phyloP scores from a whole-genome alignment of 2,113 vertebrate genomes.

The Tretioscincus oriximinensis region DNA sequence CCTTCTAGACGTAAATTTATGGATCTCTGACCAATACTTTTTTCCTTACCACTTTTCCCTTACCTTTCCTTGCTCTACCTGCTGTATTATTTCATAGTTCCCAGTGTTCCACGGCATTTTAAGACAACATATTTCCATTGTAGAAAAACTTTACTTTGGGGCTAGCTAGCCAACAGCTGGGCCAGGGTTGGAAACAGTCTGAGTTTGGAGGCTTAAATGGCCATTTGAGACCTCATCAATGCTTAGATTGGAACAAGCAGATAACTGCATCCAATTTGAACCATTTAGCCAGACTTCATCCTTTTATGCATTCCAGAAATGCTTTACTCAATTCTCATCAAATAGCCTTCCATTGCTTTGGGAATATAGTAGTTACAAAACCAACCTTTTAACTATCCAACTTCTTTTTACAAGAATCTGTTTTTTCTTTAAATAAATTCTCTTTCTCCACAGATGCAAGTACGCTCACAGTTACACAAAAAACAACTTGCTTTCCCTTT shows the following conservation, averaged over 20 bases:
- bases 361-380: constrained; percentile 62
- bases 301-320: constrained; percentile 68
- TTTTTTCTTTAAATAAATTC: constrained; percentile 52
- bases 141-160: constrained; percentile 27
- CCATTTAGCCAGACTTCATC: constrained; percentile 56
- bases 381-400: constrained; percentile 63
- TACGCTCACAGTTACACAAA: constrained; percentile 34
- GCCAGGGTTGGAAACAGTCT: constrained; percentile 29
- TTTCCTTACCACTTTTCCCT: too few relatives aligned
- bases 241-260: constrained; percentile 55
- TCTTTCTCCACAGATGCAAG: constrained; percentile 12
- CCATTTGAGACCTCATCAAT: constrained; percentile 60
- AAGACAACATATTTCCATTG: constrained; percentile 1
- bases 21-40: too few relatives aligned
- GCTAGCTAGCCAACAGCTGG: not conserved
- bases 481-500: constrained; percentile 29
- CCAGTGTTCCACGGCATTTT: constrained; percentile 37
- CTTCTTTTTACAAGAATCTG: constrained; percentile 59
- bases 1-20: too few relatives aligned
- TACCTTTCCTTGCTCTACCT: too few relatives aligned
- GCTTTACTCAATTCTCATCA: constrained; percentile 67
- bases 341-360: constrained; percentile 61
- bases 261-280: constrained; percentile 61
- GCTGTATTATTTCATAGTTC: constrained; percentile 11
- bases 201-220: constrained; percentile 39